Conservation (phyloP, 2,888 invertebrate species). For the Spilosoma lubricipeda region DNA sequence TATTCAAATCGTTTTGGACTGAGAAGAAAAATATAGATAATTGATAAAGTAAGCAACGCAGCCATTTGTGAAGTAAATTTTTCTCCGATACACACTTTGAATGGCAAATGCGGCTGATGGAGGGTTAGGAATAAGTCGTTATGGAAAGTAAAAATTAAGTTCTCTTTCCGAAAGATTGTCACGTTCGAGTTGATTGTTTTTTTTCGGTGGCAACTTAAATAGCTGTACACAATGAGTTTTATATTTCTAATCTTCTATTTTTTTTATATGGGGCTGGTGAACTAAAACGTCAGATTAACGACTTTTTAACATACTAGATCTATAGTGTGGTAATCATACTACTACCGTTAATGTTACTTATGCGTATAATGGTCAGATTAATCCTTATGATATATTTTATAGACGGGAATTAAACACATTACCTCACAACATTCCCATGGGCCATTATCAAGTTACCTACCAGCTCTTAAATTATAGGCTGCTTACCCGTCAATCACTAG, state of each 20-base stretch:
- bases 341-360: background rate
- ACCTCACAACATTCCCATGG: background rate
- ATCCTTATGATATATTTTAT: too few relatives aligned
- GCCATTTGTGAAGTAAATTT: slow-evolving; percentile 47
- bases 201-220: slow-evolving; percentile 29
- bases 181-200: slow-evolving; percentile 54
- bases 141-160: slow-evolving; percentile 65
- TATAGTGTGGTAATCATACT: background rate
- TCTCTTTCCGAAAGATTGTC: slow-evolving; percentile 59
- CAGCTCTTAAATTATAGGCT: background rate
- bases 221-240: slow-evolving; percentile 7
- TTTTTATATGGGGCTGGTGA: background rate
- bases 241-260: background rate
- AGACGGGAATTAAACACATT: too few relatives aligned
- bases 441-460: background rate
- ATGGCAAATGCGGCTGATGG: slow-evolving; percentile 61
- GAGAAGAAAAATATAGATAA: slow-evolving; percentile 51
- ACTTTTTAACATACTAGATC: background rate
- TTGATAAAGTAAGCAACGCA: slow-evolving; percentile 55
- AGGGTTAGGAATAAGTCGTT: slow-evolving; percentile 57
- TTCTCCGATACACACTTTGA: slow-evolving; percentile 57
- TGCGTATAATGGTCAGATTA: background rate
- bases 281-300: background rate
- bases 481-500: background rate
- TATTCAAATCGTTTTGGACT: slow-evolving; percentile 47